Conservation (phyloP, 2,888 invertebrate species). For the Bugula neritina region DNA sequence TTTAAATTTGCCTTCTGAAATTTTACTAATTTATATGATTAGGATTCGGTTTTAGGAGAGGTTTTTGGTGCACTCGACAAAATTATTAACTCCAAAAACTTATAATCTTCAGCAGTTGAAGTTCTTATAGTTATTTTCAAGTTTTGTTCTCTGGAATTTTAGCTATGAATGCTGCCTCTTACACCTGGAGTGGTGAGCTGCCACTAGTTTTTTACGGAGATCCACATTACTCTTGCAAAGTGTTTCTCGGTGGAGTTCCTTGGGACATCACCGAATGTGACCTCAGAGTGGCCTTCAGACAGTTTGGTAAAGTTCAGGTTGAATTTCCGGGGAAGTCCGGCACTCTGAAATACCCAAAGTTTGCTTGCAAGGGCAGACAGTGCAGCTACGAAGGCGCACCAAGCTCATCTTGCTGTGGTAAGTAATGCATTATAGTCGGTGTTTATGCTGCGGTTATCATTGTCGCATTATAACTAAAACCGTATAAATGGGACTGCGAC, state of each 20-base stretch:
- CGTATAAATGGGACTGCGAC: too few species aligned
- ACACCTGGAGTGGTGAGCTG: conserved; percentile 80
- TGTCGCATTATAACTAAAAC: too few species aligned
- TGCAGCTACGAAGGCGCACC: neutral
- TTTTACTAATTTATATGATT: too few species aligned
- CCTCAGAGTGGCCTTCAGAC: conserved; percentile 74
- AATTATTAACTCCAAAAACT: neutral
- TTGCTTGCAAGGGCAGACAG: conserved; percentile 33
- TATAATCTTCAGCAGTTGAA: neutral
- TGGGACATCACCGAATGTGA: conserved; percentile 70
- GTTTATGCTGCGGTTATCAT: too few species aligned
- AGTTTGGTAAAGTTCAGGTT: conserved; percentile 81
- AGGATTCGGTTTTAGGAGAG: too few species aligned
- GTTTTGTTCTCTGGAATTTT: conserved; percentile 29
- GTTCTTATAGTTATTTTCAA: neutral
- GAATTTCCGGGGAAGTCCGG: conserved; percentile 87
- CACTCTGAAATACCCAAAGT: neutral
- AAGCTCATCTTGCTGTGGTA: neutral
- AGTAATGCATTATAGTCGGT: too few species aligned
- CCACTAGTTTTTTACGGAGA: conserved; percentile 70
- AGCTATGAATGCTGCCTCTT: conserved; percentile 67
- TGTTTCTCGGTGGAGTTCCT: conserved; percentile 91
- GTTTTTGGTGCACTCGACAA: too few species aligned
- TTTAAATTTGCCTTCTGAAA: too few species aligned
- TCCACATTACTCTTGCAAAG: conserved; percentile 78